phyloP scores from a whole-genome alignment of 2,113 vertebrate species.

The Jacana jacana region DNA sequence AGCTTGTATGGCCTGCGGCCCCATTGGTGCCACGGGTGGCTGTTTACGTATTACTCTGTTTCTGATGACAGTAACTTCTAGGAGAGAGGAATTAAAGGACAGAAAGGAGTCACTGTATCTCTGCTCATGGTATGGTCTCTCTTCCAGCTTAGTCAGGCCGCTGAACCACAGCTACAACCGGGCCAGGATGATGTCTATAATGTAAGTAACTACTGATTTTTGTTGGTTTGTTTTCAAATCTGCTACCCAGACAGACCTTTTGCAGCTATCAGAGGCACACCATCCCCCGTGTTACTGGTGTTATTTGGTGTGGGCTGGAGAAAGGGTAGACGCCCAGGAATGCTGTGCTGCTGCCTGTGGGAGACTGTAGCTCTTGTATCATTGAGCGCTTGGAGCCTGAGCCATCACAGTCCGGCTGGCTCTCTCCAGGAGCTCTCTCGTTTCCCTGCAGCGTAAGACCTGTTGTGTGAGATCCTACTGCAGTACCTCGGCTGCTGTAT shows the following conservation, averaged over 20 bases:
- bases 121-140: background rate
- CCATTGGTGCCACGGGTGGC: rapidly evolving
- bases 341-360: background rate
- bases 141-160: conserved; percentile 43
- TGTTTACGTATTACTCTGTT: background rate
- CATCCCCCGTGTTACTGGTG: rapidly evolving
- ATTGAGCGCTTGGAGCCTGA: background rate
- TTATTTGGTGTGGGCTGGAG: background rate
- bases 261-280: background rate
- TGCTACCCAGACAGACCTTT: background rate
- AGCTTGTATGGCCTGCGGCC: background rate
- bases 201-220: conserved; percentile 15
- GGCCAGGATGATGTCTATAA: conserved; percentile 50
- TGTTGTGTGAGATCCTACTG: no score
- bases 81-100: background rate
- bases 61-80: background rate
- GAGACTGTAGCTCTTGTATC: background rate
- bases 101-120: background rate
- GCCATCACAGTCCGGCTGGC: background rate
- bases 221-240: background rate
- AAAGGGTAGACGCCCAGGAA: background rate
- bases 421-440: background rate
- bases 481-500: rapidly evolving
- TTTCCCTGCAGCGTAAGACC: background rate
- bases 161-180: background rate